Evolutionary conservation across 2,797 vertebrate species (phyloP), one percentile per base, ranked within the genome.

Genomic region (Pseudochirops cupreus): DNA sequence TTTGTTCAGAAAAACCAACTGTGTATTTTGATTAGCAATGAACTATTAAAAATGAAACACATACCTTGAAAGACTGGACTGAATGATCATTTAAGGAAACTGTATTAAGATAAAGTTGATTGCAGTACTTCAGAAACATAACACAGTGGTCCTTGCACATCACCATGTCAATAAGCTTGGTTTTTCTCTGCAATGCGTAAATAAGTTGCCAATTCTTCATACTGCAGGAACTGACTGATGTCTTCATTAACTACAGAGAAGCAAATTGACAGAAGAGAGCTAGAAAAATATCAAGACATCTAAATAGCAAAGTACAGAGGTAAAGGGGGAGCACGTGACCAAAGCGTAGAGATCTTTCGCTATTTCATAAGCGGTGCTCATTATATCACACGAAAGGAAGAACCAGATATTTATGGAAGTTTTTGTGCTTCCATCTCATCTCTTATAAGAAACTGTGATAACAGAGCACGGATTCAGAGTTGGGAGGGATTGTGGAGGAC

Each of bases 121-220:
- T 97, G 93, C 98, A 93, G 0, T 98, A 98, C 98, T 98, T 99
- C 95, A 99, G 97, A 97, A 99, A 99, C 93, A 99, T 97, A 97
- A 99, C 95, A 91, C 99, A 99, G 97, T 99, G 98, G 96, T 99
- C 99, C 97, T 98, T 98, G 93, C 99, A 99, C 97, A 99, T 98
- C 89, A 99, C 99, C 99, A 99, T 98, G 98, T 99, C 99, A 97
- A 99, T 98, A 93, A 99, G 96, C 87, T 98, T 98, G 87, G 98
- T 99, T 91, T 99, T 99, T 94, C 98, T 97, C 92, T 97, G 98
- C 89, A 99, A 98, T 26, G 97, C 96, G 97, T 99, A 99, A 97
- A 99, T 95, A 4, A 99, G 97, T 67, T 98, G 98, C 99, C 99
- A 99, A 28, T 99, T 99, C 95, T 97, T 97, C 97, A 99, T 98